Conservation (phyloP, 2,113 vertebrate genomes). For the Tonatia bakeri region DNA sequence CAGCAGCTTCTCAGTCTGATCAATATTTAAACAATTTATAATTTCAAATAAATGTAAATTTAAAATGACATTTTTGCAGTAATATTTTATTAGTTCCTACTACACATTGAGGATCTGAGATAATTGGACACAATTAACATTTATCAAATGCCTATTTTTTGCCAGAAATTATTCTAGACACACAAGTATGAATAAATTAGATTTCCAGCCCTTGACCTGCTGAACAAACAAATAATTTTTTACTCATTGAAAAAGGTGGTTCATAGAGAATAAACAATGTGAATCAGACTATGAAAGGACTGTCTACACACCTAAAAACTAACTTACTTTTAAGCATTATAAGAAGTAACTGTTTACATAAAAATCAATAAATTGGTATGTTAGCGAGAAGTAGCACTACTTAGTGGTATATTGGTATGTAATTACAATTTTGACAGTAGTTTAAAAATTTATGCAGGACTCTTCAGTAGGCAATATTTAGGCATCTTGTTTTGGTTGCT, state of each 20-base stretch:
- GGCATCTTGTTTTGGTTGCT: background rate
- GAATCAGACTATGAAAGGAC: background rate
- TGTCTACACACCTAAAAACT: background rate
- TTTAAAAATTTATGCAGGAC: conserved; percentile 23
- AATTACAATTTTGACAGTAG: conserved; percentile 38
- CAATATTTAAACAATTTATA: background rate
- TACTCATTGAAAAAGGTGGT: background rate
- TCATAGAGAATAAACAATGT: conserved; percentile 18
- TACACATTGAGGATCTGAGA: background rate
- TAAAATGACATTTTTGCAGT: background rate
- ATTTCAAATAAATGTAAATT: conserved; percentile 39
- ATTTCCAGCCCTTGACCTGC: background rate
- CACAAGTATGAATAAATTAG: conserved; percentile 26
- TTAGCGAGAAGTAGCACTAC: background rate
- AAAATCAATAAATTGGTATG: background rate
- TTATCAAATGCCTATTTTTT: conserved; percentile 29
- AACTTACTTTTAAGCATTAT: background rate
- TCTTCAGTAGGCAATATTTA: background rate
- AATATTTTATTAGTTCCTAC: conserved; percentile 32
- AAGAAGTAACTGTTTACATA: background rate
- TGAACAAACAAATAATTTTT: background rate
- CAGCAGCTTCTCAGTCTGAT: conserved; percentile 7
- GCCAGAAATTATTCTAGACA: conserved; percentile 24
- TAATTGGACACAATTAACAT: conserved; percentile 32
- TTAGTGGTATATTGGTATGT: background rate